These are phyloP conservation scores for Notarius lentiginosus DNA, from an alignment of 2,113 vertebrate species.

Conservation along the genomic window DNA sequence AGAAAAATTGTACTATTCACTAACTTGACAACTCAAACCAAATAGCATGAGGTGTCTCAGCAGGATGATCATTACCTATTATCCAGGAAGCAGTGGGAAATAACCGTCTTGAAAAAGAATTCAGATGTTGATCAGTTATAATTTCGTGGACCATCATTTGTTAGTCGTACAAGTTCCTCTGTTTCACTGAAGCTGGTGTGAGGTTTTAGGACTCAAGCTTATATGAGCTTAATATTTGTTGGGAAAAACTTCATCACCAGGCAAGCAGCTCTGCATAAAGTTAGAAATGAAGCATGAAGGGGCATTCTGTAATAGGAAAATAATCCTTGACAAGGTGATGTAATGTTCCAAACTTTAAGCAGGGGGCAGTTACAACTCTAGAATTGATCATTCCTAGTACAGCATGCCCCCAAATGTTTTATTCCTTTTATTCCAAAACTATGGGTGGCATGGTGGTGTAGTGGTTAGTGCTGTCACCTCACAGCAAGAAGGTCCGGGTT, in stretches of 20 bases:
- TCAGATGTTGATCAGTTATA: background rate
- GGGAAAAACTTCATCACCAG: background rate
- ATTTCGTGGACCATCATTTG: background rate
- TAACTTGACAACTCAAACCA: background rate
- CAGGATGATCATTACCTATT: background rate
- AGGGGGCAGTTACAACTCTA: background rate
- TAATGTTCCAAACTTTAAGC: background rate
- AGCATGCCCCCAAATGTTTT: background rate
- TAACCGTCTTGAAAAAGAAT: background rate
- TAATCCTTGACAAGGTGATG: background rate
- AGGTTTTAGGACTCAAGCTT: background rate
- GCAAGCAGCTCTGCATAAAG: background rate
- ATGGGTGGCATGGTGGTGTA: no score
- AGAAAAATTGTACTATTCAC: background rate
- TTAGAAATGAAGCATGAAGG: background rate
- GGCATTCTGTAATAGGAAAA: background rate
- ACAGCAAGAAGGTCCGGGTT: no score
- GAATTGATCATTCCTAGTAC: background rate
- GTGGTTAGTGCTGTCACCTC: no score
- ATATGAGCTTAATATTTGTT: background rate
- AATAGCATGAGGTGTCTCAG: background rate
- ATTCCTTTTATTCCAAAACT: no score
- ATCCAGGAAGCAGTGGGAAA: background rate
- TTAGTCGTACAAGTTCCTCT: background rate
- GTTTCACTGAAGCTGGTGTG: background rate